phyloP scores from a whole-genome alignment of 2,113 vertebrate genomes.

The Salvator merianae region DNA sequence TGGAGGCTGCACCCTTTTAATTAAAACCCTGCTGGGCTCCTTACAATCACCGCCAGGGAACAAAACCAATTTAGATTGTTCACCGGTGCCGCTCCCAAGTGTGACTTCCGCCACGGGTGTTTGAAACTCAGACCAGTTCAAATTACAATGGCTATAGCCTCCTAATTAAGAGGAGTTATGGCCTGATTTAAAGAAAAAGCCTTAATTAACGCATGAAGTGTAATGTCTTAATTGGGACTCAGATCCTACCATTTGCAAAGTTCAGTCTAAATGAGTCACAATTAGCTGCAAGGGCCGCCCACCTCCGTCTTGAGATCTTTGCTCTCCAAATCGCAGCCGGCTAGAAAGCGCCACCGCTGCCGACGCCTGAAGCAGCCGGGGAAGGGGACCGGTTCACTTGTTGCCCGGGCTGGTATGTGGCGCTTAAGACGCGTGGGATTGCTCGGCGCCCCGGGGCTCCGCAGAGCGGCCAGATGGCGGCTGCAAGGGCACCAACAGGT shows the following conservation, averaged over 20 bases:
- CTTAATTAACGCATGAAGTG: conserved; percentile 91
- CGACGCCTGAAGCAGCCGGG: neutral
- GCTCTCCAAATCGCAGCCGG: conserved; percentile 7
- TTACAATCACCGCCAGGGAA: conserved; percentile 60
- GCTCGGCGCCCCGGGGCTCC: no score
- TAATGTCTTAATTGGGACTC: conserved; percentile 88
- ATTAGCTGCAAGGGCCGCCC: conserved; percentile 53
- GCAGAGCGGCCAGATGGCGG: neutral
- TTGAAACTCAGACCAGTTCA: conserved; percentile 65
- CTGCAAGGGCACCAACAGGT: neutral
- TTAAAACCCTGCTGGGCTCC: conserved; percentile 64
- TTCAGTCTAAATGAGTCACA: conserved; percentile 65
- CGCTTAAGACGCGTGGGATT: no score
- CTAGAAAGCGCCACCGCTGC: neutral
- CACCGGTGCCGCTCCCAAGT: conserved; percentile 61
- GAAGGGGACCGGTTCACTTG: neutral
- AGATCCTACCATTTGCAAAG: conserved; percentile 54
- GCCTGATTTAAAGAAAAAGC: conserved; percentile 80
- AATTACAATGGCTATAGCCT: conserved; percentile 67
- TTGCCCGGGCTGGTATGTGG: neutral
- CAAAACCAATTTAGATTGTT: conserved; percentile 67
- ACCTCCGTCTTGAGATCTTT: neutral
- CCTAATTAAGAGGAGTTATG: conserved; percentile 84
- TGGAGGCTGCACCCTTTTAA: conserved; percentile 59
- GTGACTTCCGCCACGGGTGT: conserved; percentile 66